Conservation (phyloP, 2,113 vertebrate species). For the Crotalus helleri region DNA sequence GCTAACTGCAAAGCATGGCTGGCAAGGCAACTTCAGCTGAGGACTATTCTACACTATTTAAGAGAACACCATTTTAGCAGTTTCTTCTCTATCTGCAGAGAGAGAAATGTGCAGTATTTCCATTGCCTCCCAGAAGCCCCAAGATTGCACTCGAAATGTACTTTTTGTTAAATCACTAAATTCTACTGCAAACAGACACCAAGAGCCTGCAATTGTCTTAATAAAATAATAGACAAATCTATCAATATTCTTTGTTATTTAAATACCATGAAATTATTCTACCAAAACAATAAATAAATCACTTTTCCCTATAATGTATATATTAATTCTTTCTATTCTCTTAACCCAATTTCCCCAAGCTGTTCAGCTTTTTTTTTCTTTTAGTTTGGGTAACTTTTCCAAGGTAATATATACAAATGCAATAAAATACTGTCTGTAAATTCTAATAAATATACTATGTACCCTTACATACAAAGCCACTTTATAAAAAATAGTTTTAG, state of each 20-base stretch:
- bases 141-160: background rate
- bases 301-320: background rate
- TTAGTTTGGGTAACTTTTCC: background rate
- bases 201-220: background rate
- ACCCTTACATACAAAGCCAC: conserved; percentile 1
- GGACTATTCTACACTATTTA: background rate
- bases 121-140: background rate
- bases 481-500: background rate
- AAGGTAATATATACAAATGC: conserved; percentile 2
- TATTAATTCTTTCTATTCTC: conserved; percentile 25
- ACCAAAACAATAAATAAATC: background rate
- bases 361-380: conserved; percentile 45
- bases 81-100: background rate
- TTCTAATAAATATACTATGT: conserved; percentile 9
- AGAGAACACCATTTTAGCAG: background rate
- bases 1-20: background rate
- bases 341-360: conserved; percentile 23
- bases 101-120: background rate
- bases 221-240: conserved; percentile 16
- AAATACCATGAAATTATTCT: background rate
- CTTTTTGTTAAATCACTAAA: background rate
- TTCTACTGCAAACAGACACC: background rate
- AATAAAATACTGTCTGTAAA: background rate
- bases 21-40: background rate
- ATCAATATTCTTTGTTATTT: background rate